phyloP scores from a whole-genome alignment of 2,888 invertebrate genomes.

The Zygaena filipendulae region DNA sequence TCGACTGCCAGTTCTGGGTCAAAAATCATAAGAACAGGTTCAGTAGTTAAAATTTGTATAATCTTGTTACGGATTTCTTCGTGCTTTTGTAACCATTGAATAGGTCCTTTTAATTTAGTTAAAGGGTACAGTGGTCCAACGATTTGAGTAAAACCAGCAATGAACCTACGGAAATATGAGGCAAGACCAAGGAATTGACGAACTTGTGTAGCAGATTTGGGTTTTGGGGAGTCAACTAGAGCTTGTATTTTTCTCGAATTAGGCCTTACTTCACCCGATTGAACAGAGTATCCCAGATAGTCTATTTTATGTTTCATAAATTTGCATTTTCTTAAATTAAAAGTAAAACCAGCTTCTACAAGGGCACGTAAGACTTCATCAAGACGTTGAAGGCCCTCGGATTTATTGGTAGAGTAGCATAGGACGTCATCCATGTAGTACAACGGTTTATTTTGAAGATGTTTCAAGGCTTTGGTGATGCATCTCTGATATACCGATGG shows the following conservation, averaged over 20 bases:
- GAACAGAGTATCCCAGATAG: constrained; percentile 13
- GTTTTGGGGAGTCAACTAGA: constrained; percentile 10
- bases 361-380: constrained; percentile 9
- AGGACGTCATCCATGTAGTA: constrained; percentile 18
- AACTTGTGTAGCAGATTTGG: constrained; percentile 16
- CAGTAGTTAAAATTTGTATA: constrained; percentile 4
- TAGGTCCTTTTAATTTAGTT: too few relatives aligned
- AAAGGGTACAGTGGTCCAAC: too few relatives aligned
- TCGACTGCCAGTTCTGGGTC: constrained; percentile 13
- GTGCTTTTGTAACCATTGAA: constrained; percentile 16
- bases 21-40: constrained; percentile 16
- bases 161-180: constrained; percentile 16
- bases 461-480: constrained; percentile 19
- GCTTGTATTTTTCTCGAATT: constrained; percentile 16
- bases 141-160: constrained; percentile 15
- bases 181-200: constrained; percentile 18
- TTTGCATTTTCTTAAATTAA: constrained; percentile 16
- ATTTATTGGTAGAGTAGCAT: constrained; percentile 8
- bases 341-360: constrained; percentile 13
- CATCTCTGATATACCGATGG: constrained; percentile 28
- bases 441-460: constrained; percentile 7
- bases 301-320: constrained; percentile 15
- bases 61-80: constrained; percentile 11
- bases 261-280: constrained; percentile 11
- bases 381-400: constrained; percentile 10